A percentile compares a stretch with the other conserved stretches of the same genome.
phyloP scores from a whole-genome alignment of 2,888 invertebrate species.

The Phortica okadai region DNA sequence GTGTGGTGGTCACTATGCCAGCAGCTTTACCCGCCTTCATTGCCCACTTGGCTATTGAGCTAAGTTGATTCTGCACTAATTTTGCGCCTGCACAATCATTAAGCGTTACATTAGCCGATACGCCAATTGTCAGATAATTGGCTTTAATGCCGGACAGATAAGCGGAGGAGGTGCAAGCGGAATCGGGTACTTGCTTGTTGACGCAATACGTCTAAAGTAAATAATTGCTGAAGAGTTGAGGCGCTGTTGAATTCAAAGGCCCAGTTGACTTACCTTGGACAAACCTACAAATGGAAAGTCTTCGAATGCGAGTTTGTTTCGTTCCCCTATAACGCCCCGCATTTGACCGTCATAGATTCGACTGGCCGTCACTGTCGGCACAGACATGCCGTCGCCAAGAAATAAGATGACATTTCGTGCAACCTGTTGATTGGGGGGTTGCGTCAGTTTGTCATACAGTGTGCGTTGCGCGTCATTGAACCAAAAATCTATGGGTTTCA shows the following conservation, averaged over 20 bases:
- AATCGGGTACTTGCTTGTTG: conserved; percentile 84
- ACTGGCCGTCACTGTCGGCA: conserved; percentile 82
- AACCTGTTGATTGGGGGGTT: conserved; percentile 72
- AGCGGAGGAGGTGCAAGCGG: conserved; percentile 85
- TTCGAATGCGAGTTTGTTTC: conserved; percentile 80
- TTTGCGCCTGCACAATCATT: conserved; percentile 82
- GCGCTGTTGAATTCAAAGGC: background rate
- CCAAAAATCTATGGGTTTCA: conserved; percentile 64
- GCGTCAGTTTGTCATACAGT: conserved; percentile 66
- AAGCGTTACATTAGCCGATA: conserved; percentile 82
- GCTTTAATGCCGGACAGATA: conserved; percentile 85
- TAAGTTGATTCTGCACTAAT: conserved; percentile 79
- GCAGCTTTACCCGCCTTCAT: conserved; percentile 79
- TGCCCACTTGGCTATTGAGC: conserved; percentile 84
- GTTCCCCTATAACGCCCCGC: conserved; percentile 79
- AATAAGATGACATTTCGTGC: conserved; percentile 88
- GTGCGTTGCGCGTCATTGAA: conserved; percentile 64
- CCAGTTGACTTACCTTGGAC: conserved; percentile 78
- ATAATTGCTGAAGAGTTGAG: conserved; percentile 29
- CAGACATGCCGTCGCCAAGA: conserved; percentile 88
- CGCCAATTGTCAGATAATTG: conserved; percentile 82
- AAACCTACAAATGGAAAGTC: conserved; percentile 81
- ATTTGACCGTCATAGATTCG: conserved; percentile 82
- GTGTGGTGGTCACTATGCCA: conserved; percentile 86
- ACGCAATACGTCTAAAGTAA: conserved; percentile 79